A percentile compares a stretch with the other conserved stretches of the same genome.
phyloP scores from a whole-genome alignment of 2,888 invertebrate genomes.

The Phytoseiulus persimilis region DNA sequence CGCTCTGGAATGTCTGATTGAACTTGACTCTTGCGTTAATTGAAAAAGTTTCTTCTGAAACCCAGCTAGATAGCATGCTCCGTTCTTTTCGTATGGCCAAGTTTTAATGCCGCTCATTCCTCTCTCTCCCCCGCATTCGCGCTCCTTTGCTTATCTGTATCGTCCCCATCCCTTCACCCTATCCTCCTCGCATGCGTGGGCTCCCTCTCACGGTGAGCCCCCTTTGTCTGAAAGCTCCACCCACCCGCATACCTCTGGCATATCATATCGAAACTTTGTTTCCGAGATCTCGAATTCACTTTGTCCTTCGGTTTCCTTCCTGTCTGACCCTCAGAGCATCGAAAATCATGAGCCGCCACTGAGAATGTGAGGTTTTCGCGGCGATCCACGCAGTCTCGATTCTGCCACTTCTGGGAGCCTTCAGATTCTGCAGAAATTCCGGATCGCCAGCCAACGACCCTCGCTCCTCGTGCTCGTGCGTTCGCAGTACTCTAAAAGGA shows the following conservation, averaged over 20 bases:
- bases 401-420: too few species aligned
- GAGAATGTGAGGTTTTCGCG: too few species aligned
- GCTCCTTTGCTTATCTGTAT: background rate
- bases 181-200: background rate
- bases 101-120: conserved; percentile 19
- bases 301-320: background rate
- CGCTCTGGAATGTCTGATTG: conserved; percentile 38
- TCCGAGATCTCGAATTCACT: background rate
- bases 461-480: too few species aligned
- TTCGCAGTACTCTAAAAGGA: too few species aligned
- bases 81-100: conserved; percentile 28
- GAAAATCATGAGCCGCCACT: too few species aligned
- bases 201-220: background rate
- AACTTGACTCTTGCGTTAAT: conserved; percentile 31
- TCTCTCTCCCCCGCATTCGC: background rate
- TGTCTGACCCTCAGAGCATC: too few species aligned
- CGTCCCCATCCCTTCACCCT: background rate
- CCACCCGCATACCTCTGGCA: background rate
- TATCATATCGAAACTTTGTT: background rate
- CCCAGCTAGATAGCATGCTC: conserved; percentile 16
- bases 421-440: too few species aligned
- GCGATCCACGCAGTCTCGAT: too few species aligned
- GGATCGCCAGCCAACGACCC: too few species aligned
- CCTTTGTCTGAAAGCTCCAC: background rate
- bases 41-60: conserved; percentile 33